Percentiles rank a stretch among this genome's conserved stretches.
phyloP scores from a whole-genome alignment of 92 coral and sea anemone species.

The Palythoa heliodiscus region DNA sequence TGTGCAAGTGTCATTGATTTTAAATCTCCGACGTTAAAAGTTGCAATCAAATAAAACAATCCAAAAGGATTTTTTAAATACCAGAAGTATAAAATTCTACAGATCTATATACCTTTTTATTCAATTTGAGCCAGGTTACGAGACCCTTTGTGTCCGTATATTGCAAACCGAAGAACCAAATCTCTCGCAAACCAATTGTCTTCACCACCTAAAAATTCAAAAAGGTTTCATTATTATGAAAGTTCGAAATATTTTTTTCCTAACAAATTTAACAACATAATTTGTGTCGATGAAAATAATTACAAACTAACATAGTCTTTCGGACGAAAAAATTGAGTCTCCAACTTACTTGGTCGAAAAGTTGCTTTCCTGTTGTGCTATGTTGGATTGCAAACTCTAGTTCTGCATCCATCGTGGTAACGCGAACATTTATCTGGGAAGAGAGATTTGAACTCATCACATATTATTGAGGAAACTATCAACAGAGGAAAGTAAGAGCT shows the following conservation, averaged over 20 bases:
- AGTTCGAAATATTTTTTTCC: background rate
- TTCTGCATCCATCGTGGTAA: conserved; percentile 95
- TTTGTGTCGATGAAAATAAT: background rate
- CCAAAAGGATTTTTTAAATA: conserved; percentile 4
- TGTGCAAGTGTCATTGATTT: background rate
- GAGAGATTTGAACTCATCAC: background rate
- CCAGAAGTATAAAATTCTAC: background rate
- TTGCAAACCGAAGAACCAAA: conserved; percentile 93
- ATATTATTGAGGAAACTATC: background rate
- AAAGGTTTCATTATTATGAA: conserved; percentile 3
- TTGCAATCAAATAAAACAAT: background rate
- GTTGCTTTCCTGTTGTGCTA: conserved; percentile 96
- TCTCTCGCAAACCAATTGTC: conserved; percentile 92
- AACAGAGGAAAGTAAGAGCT: background rate
- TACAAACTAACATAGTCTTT: background rate
- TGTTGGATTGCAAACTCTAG: conserved; percentile 96
- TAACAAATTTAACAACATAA: background rate
- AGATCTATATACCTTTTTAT: conserved; percentile 73
- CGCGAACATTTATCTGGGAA: conserved; percentile 86
- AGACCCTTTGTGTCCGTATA: conserved; percentile 81
- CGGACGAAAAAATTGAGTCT: background rate
- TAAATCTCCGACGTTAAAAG: background rate
- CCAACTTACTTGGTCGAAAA: conserved; percentile 90
- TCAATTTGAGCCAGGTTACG: conserved; percentile 83
- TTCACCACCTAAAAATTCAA: conserved; percentile 77